phyloP scores from a whole-genome alignment of 2,113 vertebrate species.

The Protomyctophum bolini region DNA sequence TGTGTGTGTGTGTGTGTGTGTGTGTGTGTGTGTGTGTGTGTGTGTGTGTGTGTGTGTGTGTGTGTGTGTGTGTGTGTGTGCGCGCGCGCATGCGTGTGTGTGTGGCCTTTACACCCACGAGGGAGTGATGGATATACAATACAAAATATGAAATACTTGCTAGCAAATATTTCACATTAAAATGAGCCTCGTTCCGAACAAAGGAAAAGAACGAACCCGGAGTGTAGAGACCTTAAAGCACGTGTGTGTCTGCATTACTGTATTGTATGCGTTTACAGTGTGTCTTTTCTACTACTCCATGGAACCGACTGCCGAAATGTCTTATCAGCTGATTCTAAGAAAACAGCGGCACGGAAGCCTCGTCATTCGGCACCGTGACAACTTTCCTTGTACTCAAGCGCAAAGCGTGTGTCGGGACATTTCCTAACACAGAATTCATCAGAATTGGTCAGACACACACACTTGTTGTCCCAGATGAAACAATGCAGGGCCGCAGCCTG shows the following conservation, averaged over 20 bases:
- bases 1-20: conserved; percentile 2
- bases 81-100: not conserved
- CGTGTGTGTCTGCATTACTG: not conserved
- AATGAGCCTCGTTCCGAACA: too few relatives aligned
- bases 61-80: not conserved
- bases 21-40: not conserved
- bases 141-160: too few relatives aligned
- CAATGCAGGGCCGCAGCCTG: conserved; percentile 12
- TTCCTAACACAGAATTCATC: conserved; percentile 1
- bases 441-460: not conserved
- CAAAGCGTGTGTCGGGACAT: conserved; percentile 16
- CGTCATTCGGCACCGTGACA: not conserved
- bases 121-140: too few relatives aligned
- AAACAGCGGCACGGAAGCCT: not conserved
- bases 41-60: conserved; percentile 6
- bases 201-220: too few relatives aligned
- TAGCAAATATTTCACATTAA: too few relatives aligned
- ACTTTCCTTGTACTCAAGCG: conserved; percentile 7
- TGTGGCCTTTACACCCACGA: not conserved
- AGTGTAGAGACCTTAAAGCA: too few relatives aligned
- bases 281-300: not conserved
- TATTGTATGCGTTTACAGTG: too few relatives aligned
- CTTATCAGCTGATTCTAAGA: conserved; percentile 11
- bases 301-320: not conserved
- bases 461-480: conserved; percentile 25